A percentile compares a stretch with the other conserved stretches of the same genome.
These are phyloP conservation scores for Trichonephila clavata DNA, from an alignment of 1,140 invertebrate species.

Conservation along the genomic window DNA sequence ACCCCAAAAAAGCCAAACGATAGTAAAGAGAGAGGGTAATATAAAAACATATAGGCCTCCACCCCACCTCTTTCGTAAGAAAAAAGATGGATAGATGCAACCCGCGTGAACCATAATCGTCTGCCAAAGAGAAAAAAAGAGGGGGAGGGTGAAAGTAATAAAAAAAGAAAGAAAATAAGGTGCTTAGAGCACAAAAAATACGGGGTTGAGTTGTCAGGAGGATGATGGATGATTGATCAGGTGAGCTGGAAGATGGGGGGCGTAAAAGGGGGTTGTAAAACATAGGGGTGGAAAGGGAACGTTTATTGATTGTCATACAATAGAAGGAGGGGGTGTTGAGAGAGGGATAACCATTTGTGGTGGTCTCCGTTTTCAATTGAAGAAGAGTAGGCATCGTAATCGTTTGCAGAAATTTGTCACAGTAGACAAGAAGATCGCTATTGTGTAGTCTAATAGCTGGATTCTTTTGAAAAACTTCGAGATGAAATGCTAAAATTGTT, in stretches of 20 bases:
- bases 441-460: neutral
- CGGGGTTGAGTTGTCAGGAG: slow-evolving; percentile 53
- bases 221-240: slow-evolving; percentile 72
- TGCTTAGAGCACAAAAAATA: slow-evolving; percentile 40
- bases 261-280: slow-evolving; percentile 11
- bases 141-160: neutral
- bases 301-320: slow-evolving; percentile 71
- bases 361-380: neutral
- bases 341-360: slow-evolving; percentile 54
- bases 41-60: slow-evolving; percentile 27
- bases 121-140: neutral
- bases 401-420: slow-evolving; percentile 23
- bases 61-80: neutral
- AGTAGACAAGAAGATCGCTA: neutral
- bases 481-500: no score
- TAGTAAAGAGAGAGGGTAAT: neutral
- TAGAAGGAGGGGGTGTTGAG: slow-evolving; percentile 59
- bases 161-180: slow-evolving; percentile 14
- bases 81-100: slow-evolving; percentile 55
- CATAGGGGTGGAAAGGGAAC: slow-evolving; percentile 24
- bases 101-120: slow-evolving; percentile 36
- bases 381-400: slow-evolving; percentile 13
- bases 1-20: slow-evolving; percentile 35
- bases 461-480: no score
- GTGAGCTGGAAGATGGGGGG: slow-evolving; percentile 3